Evolutionary conservation across 1,140 invertebrate genomes (phyloP), one percentile per base, ranked within the genome.

Genomic region (Orchestia grillus): DNA sequence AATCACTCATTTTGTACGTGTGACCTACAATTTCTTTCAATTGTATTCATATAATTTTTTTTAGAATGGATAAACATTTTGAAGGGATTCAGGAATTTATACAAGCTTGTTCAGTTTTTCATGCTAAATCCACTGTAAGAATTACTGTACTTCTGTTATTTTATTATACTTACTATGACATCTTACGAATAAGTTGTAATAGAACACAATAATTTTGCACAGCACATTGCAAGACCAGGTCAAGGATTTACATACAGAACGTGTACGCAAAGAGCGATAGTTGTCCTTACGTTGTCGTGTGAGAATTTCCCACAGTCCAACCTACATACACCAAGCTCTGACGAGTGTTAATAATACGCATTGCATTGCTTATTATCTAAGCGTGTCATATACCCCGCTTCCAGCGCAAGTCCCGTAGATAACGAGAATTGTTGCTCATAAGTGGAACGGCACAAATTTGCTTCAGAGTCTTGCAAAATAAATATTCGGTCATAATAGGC

Each of bases 311-410:
- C 88, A 90, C 88, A 44, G 43, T 90, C 15, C 88, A 90, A 90
- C 88, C 88, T 90, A 90, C 88, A 42, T 41, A 90, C 41, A 44
- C 88, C 43, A 42, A 42, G 41, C 28, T 43, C 41, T 42, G n/a
- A 90, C 88, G 88, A 42, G 8, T 90, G 88, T 11, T 90, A 44
- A 90, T 90, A 42, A 44, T 90, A 42, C 15, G 88, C 88, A 44
- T 44, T 41, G 88, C 43, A 44, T 90, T 90, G 88, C 88, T 90
- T 44, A 44, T 44, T 90, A 90, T 90, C 88, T 42, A 90, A 90
- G 88, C 88, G 41, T 90, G 88, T 90, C 88, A 90, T 90, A 90
- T 90, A 44, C 88, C 88, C 88, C 88, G 41, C 88, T 90, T 42
- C 41, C 15, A 90, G 8, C 15, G 23, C 0, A 90, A 15, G 88